Percentiles rank a stretch among this genome's conserved stretches.
phyloP scores from a whole-genome alignment of 2,113 vertebrate genomes.

The Pheucticus melanocephalus region DNA sequence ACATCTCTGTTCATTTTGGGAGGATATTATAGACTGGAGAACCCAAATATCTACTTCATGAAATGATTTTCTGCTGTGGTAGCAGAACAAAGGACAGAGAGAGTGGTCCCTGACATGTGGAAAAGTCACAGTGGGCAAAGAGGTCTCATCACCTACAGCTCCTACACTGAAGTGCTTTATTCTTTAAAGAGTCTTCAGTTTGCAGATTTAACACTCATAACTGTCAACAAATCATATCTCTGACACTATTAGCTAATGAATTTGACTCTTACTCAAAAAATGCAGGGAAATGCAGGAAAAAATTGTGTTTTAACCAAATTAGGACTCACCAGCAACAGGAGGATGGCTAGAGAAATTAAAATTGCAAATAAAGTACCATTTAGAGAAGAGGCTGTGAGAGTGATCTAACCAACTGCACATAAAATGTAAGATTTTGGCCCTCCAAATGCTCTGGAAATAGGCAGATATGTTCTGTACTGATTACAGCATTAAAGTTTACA shows the following conservation, averaged over 20 bases:
- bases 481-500: neutral
- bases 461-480: neutral
- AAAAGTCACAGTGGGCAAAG: neutral
- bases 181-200: neutral
- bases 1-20: neutral
- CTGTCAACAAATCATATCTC: neutral
- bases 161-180: neutral
- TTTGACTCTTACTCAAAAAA: neutral
- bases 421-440: neutral
- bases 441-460: neutral
- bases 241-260: neutral
- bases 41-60: neutral
- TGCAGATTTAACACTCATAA: neutral
- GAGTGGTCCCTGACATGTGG: neutral
- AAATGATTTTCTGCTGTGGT: neutral
- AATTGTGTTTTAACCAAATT: neutral
- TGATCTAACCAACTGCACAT: neutral
- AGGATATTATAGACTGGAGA: neutral
- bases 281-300: neutral
- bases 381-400: neutral
- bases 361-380: neutral
- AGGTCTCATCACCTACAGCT: neutral
- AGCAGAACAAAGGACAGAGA: neutral
- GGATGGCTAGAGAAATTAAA: neutral
- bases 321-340: neutral